phyloP scores from a whole-genome alignment of 2,113 vertebrate genomes.

The Podarcis raffonei region DNA sequence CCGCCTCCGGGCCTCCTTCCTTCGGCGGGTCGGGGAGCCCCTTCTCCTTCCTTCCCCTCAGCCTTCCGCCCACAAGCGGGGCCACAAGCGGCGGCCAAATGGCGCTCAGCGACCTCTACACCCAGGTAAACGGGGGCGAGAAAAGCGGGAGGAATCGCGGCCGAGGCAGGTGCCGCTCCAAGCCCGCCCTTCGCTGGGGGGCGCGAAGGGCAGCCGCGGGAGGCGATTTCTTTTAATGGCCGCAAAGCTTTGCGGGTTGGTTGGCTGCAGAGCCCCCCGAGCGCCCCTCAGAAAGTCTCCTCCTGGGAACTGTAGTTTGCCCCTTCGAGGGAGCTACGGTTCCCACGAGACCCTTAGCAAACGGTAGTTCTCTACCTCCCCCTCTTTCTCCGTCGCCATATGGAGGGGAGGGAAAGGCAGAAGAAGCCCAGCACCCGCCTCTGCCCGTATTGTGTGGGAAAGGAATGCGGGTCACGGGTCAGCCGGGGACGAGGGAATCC shows the following conservation, averaged over 20 bases:
- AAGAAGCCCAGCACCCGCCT: not conserved
- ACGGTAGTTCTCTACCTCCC: no score
- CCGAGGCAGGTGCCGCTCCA: not conserved
- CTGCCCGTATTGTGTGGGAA: not conserved
- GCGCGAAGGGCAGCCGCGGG: not conserved
- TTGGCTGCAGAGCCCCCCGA: no score
- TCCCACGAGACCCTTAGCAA: no score
- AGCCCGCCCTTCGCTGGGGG: not conserved
- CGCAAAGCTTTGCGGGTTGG: no score
- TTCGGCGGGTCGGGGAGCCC: not conserved
- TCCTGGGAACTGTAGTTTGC: no score
- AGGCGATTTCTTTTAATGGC: not conserved
- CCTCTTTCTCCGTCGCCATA: not conserved
- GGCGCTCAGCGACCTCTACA: conserved; percentile 89
- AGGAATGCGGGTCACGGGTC: not conserved
- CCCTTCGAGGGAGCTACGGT: no score
- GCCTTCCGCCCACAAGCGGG: no score
- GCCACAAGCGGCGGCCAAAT: conserved; percentile 65
- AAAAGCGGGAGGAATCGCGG: no score
- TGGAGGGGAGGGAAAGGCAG: not conserved
- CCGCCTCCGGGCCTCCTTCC: not conserved
- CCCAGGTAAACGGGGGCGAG: conserved; percentile 79
- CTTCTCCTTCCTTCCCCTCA: not conserved
- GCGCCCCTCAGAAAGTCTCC: no score
- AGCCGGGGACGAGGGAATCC: not conserved